Percentiles rank a stretch among this genome's conserved stretches.
Conservation (phyloP, 1,140 invertebrate species). For the Apis dorsata region DNA sequence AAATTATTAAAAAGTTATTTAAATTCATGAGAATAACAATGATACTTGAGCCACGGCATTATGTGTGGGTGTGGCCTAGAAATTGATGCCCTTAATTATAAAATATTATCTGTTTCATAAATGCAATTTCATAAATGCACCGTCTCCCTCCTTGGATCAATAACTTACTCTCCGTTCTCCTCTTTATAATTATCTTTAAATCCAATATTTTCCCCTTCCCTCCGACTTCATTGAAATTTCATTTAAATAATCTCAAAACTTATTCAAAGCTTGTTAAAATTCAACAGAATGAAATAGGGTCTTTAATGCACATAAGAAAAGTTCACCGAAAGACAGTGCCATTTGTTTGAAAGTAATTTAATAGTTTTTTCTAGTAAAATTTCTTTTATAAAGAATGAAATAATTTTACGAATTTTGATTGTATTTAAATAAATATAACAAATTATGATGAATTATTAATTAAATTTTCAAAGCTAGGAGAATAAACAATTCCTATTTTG, state of each 20-base stretch:
- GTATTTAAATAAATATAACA: not conserved
- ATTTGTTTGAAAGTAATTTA: constrained; percentile 35
- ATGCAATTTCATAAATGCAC: constrained; percentile 51
- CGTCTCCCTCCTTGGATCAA: constrained; percentile 35
- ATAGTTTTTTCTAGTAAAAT: not conserved
- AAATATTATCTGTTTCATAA: constrained; percentile 46
- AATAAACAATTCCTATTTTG: not conserved
- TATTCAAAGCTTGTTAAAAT: constrained; percentile 50
- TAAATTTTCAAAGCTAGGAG: not conserved
- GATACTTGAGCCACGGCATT: not conserved
- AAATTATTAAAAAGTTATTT: not conserved
- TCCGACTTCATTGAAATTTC: constrained; percentile 46
- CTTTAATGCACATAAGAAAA: constrained; percentile 26
- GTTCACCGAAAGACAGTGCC: not conserved
- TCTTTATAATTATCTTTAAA: constrained; percentile 46
- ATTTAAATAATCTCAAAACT: constrained; percentile 50
- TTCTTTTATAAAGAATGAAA: not conserved
- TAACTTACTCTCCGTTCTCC: constrained; percentile 24
- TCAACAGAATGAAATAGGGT: constrained; percentile 38
- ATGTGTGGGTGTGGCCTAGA: constrained; percentile 4
- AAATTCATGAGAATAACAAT: not conserved
- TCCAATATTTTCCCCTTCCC: constrained; percentile 43
- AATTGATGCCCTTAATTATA: constrained; percentile 38
- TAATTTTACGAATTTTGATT: not conserved
- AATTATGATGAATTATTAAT: not conserved